Conservation (phyloP, 2,113 vertebrate species). For the Cyphotilapia sp. region DNA sequence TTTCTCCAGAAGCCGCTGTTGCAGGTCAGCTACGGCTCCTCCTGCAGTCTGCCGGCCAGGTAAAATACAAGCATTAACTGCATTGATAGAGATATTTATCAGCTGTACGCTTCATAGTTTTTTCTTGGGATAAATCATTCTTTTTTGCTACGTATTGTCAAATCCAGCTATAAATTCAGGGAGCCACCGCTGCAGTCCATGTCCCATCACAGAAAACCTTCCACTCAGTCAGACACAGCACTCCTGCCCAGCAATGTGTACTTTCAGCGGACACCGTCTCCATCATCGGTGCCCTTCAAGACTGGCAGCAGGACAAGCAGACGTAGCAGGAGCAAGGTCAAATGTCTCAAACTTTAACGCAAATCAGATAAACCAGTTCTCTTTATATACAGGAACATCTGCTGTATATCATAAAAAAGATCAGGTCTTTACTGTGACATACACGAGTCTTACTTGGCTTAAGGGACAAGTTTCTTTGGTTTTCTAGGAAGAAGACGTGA, state of each 20-base stretch:
- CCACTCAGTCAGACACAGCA: conserved; percentile 70
- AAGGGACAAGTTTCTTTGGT: not conserved
- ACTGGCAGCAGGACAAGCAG: conserved; percentile 11
- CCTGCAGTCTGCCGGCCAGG: conserved; percentile 69
- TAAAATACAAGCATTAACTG: not conserved
- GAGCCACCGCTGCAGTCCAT: conserved; percentile 14
- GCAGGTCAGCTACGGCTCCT: conserved; percentile 61
- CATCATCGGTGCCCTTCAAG: not conserved
- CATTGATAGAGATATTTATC: not conserved
- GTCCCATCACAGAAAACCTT: conserved; percentile 28
- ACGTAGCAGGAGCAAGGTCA: conserved; percentile 49
- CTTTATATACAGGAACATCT: not conserved
- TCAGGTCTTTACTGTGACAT: not conserved
- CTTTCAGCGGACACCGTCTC: conserved; percentile 40
- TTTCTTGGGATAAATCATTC: not conserved
- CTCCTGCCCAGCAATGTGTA: conserved; percentile 64
- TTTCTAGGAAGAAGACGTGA: conserved; percentile 73
- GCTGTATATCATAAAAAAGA: not conserved
- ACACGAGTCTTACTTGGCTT: not conserved
- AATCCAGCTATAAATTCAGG: conserved; percentile 60
- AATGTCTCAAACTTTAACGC: not conserved
- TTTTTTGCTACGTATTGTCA: not conserved
- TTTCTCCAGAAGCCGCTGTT: conserved; percentile 50
- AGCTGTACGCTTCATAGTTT: not conserved
- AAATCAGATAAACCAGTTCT: not conserved